Evolutionary conservation across 2,888 invertebrate species (phyloP).

Genomic region (Caenorhabditis drosophilae): DNA sequence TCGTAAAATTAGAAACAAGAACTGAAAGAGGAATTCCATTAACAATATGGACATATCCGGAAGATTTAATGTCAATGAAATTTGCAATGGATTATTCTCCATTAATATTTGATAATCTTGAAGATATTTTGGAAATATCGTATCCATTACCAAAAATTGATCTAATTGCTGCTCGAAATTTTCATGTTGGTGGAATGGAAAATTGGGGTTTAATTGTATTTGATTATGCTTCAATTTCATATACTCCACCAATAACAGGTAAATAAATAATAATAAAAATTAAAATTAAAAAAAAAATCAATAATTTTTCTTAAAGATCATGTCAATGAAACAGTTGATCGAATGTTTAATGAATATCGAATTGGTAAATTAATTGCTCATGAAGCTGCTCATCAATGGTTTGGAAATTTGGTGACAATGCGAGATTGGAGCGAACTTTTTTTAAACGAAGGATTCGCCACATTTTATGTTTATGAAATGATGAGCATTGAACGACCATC

Average conservation of each 20-base stretch:
- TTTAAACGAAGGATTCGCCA: constrained; percentile 70
- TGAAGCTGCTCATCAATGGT: constrained; percentile 71
- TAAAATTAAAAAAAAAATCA: background rate
- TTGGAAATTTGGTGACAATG: constrained; percentile 69
- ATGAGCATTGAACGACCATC: constrained; percentile 56
- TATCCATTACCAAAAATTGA: constrained; percentile 69
- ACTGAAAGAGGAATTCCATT: constrained; percentile 59
- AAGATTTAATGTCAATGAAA: constrained; percentile 50
- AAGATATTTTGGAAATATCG: constrained; percentile 60
- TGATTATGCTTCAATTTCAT: constrained; percentile 32
- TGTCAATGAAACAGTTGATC: constrained; percentile 62
- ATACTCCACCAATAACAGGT: constrained; percentile 22
- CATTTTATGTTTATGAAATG: constrained; percentile 66
- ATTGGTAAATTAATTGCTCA: constrained; percentile 70
- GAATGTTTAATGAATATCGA: constrained; percentile 60
- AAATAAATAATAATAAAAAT: background rate
- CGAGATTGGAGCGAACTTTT: constrained; percentile 69
- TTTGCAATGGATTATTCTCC: constrained; percentile 64
- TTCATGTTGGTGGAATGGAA: constrained; percentile 72
- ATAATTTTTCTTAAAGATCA: constrained; percentile 34
- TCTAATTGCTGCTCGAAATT: constrained; percentile 71
- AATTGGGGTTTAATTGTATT: constrained; percentile 70
- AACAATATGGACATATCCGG: constrained; percentile 60
- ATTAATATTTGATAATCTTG: constrained; percentile 59
- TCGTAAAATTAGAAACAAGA: constrained; percentile 56